Evolutionary conservation across 2,888 invertebrate species (phyloP), one percentile per base, ranked within the genome.

Genomic region (Nomada goodeniana): DNA sequence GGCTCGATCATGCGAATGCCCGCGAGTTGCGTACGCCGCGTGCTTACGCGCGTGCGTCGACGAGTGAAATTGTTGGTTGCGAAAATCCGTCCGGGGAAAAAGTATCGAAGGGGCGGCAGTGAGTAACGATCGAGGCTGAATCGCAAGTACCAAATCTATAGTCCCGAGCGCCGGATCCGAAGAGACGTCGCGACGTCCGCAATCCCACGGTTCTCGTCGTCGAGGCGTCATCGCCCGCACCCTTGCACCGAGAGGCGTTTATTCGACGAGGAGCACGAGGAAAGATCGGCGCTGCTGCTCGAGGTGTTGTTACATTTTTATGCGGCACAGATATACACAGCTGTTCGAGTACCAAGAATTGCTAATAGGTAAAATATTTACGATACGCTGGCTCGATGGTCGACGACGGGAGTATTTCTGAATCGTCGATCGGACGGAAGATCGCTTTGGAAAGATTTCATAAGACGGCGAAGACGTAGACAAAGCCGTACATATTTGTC

Each of bases 1-100:
- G 73, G 80, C 77, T 77, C 86, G 86, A 82, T 86, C 86, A 82
- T 86, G 86, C 86, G 86, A 86, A 82, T 84, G 86, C 86, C 42
- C 85, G 73, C 86, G 74, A 65, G 71, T 84, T 82, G 85, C 86
- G 76, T 83, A 61, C 71, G 63, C 76, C 71, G 84, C 78, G 82
- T 70, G 84, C 73, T 60, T 82, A 75, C 75, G 73, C 74, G 76
- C 73, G 61, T 77, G 67, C 86, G 86, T 70, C 80, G 77, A 80
- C 80, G 52, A 73, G 82, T 85, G 86, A 86, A 85, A 87, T 85
- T 81, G 72, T 82, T 74, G 80, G 76, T 88, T 87, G 88, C 86
- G 84, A 88, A 88, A 88, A 88, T 88, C 84, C 26, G 65, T 20
- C 69, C 77, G 71, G 29, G 44, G 68, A 57, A 73, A 57, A 61